These are phyloP conservation scores for Eupeodes corollae DNA, from an alignment of 1,140 invertebrate species.

Conservation along the genomic window DNA sequence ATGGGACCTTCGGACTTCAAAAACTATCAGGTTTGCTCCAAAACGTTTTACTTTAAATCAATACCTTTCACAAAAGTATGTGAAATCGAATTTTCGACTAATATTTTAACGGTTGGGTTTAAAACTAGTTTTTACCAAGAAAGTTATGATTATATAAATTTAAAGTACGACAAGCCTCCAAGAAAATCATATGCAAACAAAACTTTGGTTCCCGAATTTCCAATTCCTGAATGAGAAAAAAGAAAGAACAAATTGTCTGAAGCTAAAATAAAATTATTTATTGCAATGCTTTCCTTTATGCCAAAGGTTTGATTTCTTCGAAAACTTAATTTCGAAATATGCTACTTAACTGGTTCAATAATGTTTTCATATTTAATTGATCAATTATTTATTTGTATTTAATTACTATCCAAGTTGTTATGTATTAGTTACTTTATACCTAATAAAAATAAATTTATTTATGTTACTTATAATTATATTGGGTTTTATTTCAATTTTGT, in stretches of 20 bases:
- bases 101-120: not conserved
- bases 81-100: not conserved
- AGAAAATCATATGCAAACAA: not conserved
- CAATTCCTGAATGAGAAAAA: not conserved
- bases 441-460: too few relatives aligned
- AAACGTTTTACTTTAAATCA: constrained; percentile 4
- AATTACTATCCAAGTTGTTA: too few relatives aligned
- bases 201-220: not conserved
- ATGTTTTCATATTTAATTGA: too few relatives aligned
- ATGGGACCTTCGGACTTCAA: not conserved
- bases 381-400: too few relatives aligned
- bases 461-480: too few relatives aligned
- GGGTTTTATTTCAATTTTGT: too few relatives aligned
- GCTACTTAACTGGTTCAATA: too few relatives aligned
- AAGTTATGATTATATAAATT: not conserved
- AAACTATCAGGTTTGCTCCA: constrained; percentile 7
- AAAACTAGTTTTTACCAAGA: not conserved
- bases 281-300: not conserved
- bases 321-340: too few relatives aligned
- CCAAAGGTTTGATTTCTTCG: not conserved
- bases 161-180: not conserved
- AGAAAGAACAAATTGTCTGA: not conserved
- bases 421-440: too few relatives aligned
- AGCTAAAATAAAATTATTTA: not conserved
- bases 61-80: not conserved